phyloP scores from a whole-genome alignment of 1,140 invertebrate genomes.

The Spodoptera litura region DNA sequence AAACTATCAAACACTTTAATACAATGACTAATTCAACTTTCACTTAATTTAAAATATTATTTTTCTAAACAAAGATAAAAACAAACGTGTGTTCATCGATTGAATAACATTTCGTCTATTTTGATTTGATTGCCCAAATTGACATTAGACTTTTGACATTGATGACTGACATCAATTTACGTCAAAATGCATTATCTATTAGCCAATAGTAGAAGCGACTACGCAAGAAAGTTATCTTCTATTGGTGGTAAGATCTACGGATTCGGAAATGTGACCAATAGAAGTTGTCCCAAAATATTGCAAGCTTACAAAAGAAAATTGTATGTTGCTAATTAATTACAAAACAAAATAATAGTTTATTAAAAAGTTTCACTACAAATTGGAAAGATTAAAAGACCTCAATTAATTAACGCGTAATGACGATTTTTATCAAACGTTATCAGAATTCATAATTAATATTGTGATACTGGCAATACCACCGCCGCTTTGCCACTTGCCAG shows the following conservation, averaged over 20 bases:
- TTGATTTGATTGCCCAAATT: slow-evolving; percentile 13
- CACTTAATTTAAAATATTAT: slow-evolving; percentile 17
- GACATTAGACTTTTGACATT: slow-evolving; percentile 6
- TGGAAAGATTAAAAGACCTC: too few relatives aligned
- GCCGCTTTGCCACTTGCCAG: neutral
- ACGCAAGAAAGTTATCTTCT: neutral
- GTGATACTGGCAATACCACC: neutral
- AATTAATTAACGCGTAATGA: too few relatives aligned
- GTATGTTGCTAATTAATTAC: slow-evolving; percentile 7
- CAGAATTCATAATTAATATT: neutral
- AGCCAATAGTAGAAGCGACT: neutral
- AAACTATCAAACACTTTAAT: neutral
- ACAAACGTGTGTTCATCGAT: slow-evolving; percentile 35
- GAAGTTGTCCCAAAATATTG: neutral
- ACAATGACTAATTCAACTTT: neutral
- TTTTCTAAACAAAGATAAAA: slow-evolving; percentile 9
- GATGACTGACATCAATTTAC: neutral
- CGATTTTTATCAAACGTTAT: neutral
- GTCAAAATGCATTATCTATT: neutral
- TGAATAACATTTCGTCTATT: slow-evolving; percentile 46
- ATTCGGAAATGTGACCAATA: too few relatives aligned
- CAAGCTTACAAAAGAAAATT: neutral
- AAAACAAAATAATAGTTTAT: neutral
- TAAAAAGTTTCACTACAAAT: too few relatives aligned
- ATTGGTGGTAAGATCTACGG: too few relatives aligned